These are phyloP conservation scores for Bostrychus sinensis DNA, from an alignment of 2,113 vertebrate species.

Conservation along the genomic window DNA sequence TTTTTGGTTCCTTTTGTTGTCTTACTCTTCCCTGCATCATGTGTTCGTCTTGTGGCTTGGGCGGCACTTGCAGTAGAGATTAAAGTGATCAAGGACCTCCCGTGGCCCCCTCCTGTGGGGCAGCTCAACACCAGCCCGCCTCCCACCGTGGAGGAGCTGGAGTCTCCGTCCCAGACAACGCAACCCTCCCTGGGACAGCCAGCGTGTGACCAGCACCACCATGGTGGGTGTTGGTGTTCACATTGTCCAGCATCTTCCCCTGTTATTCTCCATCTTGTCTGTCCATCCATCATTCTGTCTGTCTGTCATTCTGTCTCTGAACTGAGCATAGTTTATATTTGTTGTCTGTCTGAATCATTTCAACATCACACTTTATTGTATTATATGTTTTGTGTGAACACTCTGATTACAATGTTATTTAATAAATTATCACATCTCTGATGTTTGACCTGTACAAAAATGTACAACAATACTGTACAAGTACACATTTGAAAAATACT, in stretches of 20 bases:
- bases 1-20: slow-evolving; percentile 45
- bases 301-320: neutral
- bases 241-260: slow-evolving; percentile 42
- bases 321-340: too few relatives aligned
- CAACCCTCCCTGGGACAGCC: slow-evolving; percentile 76
- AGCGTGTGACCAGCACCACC: slow-evolving; percentile 80
- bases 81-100: slow-evolving; percentile 99
- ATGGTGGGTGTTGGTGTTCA: slow-evolving; percentile 81
- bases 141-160: slow-evolving; percentile 79
- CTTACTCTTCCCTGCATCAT: slow-evolving; percentile 23
- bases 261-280: neutral
- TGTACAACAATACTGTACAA: too few relatives aligned
- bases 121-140: slow-evolving; percentile 90
- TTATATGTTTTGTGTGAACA: too few relatives aligned
- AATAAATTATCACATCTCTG: too few relatives aligned
- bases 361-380: too few relatives aligned
- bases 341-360: too few relatives aligned
- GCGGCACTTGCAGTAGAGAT: slow-evolving; percentile 91
- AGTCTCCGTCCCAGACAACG: slow-evolving; percentile 73
- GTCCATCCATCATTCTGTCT: neutral
- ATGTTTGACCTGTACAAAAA: too few relatives aligned
- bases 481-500: too few relatives aligned
- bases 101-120: slow-evolving; percentile 96
- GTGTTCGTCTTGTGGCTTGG: slow-evolving; percentile 47
- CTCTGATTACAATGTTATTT: too few relatives aligned